Conservation (phyloP, 2,888 invertebrate genomes). For the Mamestra brassicae region DNA sequence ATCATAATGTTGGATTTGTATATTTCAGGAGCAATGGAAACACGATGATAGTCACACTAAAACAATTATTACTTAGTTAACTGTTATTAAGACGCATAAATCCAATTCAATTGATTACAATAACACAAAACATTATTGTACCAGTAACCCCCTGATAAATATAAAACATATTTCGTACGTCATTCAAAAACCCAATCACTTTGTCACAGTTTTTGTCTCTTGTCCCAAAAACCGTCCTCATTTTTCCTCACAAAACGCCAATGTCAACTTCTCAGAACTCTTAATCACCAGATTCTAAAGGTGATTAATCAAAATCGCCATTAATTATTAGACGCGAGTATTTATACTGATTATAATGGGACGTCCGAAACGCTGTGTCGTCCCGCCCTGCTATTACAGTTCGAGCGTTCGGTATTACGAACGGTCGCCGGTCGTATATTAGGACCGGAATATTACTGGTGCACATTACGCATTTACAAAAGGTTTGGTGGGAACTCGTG, state of each 20-base stretch:
- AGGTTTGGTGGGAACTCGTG: conserved; percentile 62
- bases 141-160: not conserved
- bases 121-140: not conserved
- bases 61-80: not conserved
- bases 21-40: not conserved
- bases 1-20: no score
- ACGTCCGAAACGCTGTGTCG: conserved; percentile 63
- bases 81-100: not conserved
- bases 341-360: conserved; percentile 70
- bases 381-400: conserved; percentile 66
- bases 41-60: not conserved
- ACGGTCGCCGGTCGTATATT: conserved; percentile 65
- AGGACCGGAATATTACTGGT: conserved; percentile 65
- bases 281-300: conserved; percentile 60
- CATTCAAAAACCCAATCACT: conserved; percentile 31
- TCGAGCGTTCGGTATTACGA: conserved; percentile 56
- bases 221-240: conserved; percentile 27
- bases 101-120: not conserved
- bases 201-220: conserved; percentile 39
- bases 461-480: conserved; percentile 65
- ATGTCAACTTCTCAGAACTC: conserved; percentile 66
- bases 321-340: conserved; percentile 68
- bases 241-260: conserved; percentile 48
- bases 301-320: conserved; percentile 69
- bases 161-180: not conserved